Conservation (phyloP, 2,797 vertebrate species). For the Sebastes hopkinsi region DNA sequence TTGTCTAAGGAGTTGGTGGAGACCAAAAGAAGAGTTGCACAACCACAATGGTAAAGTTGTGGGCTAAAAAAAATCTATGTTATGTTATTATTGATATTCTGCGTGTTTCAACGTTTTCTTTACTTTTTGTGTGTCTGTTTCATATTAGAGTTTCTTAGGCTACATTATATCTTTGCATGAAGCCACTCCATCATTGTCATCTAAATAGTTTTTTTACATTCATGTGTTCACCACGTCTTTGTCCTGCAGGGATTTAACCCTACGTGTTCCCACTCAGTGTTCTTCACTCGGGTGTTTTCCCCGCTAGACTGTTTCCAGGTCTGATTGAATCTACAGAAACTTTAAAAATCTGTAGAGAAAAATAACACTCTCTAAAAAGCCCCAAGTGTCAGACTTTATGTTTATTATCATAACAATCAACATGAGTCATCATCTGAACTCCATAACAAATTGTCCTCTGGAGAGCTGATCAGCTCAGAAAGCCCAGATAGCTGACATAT, state of each 20-base stretch:
- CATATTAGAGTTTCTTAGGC: neutral
- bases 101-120: neutral
- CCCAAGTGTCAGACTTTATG: neutral
- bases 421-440: neutral
- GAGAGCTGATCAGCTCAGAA: neutral
- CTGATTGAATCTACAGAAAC: neutral
- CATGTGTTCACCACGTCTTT: neutral
- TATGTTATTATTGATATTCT: too few relatives aligned
- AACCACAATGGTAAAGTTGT: neutral
- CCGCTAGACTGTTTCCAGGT: neutral
- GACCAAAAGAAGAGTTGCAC: neutral
- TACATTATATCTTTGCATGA: neutral
- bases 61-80: too few relatives aligned
- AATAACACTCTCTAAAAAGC: neutral
- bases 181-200: neutral
- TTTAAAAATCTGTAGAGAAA: neutral
- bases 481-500: neutral
- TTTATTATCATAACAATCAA: neutral
- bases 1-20: too few relatives aligned
- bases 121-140: neutral
- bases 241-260: neutral
- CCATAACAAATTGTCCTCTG: neutral
- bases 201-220: neutral
- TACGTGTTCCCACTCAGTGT: neutral
- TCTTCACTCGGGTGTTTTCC: neutral